These are phyloP conservation scores for Larimichthys polyactis DNA, from an alignment of 2,113 vertebrate genomes.

Conservation along the genomic window DNA sequence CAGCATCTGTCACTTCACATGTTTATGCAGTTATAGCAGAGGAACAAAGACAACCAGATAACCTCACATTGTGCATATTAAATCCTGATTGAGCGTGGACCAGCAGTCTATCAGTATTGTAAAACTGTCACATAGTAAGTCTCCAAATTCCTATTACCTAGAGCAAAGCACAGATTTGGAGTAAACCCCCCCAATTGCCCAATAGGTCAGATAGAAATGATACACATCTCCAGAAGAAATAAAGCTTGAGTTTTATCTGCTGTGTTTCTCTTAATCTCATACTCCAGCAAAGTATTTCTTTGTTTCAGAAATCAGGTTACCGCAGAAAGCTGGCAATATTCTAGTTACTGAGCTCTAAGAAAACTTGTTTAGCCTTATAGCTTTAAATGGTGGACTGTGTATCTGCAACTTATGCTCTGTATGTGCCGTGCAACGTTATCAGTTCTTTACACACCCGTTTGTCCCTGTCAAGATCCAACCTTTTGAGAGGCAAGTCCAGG, in stretches of 20 bases:
- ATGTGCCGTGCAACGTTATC: neutral
- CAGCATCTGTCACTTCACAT: neutral
- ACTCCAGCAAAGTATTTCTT: neutral
- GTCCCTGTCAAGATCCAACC: neutral
- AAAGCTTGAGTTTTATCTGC: neutral
- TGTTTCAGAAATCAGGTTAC: neutral
- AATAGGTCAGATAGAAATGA: neutral
- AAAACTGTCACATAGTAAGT: conserved; percentile 12
- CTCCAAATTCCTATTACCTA: conserved; percentile 6
- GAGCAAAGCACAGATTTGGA: neutral
- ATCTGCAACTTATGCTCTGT: neutral
- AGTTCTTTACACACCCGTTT: neutral
- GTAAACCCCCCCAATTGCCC: neutral
- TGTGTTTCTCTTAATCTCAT: neutral
- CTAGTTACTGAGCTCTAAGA: neutral
- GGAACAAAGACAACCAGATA: neutral
- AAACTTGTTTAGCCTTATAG: neutral
- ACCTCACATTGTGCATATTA: neutral
- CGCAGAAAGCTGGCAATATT: neutral
- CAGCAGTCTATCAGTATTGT: conserved; percentile 9
- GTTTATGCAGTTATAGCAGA: neutral
- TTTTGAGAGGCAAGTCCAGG: neutral
- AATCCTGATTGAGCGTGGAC: neutral
- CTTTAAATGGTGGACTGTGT: neutral
- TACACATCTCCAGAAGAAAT: neutral